phyloP scores from a whole-genome alignment of 2,113 vertebrate genomes.

The Penelope pileata region DNA sequence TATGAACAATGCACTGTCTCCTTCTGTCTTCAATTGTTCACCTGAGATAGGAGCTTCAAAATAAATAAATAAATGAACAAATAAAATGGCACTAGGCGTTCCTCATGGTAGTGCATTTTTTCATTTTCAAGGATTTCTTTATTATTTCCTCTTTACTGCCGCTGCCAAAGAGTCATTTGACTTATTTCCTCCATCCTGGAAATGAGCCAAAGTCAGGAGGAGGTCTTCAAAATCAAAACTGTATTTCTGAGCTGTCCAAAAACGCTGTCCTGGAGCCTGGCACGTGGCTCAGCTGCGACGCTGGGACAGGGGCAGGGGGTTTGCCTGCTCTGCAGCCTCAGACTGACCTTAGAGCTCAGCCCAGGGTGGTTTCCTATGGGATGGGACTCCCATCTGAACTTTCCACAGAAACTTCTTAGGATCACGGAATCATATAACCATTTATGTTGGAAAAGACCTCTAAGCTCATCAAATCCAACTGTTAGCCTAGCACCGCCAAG shows the following conservation, averaged over 20 bases:
- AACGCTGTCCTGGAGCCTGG: background rate
- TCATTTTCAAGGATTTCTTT: conserved; percentile 55
- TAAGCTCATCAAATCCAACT: background rate
- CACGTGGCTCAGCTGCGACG: fast-evolving
- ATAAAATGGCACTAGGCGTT: background rate
- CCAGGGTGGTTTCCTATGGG: background rate
- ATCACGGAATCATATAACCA: too few relatives aligned
- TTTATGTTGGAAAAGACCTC: background rate
- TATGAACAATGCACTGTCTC: background rate
- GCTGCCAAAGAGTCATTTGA: conserved; percentile 38
- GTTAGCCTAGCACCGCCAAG: background rate
- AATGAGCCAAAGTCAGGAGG: conserved; percentile 23
- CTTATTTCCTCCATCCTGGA: conserved; percentile 54
- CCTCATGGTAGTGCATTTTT: background rate
- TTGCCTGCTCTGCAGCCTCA: background rate
- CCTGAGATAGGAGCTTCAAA: background rate
- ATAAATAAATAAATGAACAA: background rate
- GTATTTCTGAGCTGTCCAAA: background rate
- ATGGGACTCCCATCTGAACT: background rate
- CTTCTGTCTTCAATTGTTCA: background rate
- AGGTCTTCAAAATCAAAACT: conserved; percentile 45
- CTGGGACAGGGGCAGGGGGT: fast-evolving
- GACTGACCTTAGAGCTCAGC: background rate
- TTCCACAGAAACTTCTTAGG: background rate
- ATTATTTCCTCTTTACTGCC: background rate